These are phyloP conservation scores for Euura lappo DNA, from an alignment of 1,140 invertebrate genomes.

Conservation along the genomic window DNA sequence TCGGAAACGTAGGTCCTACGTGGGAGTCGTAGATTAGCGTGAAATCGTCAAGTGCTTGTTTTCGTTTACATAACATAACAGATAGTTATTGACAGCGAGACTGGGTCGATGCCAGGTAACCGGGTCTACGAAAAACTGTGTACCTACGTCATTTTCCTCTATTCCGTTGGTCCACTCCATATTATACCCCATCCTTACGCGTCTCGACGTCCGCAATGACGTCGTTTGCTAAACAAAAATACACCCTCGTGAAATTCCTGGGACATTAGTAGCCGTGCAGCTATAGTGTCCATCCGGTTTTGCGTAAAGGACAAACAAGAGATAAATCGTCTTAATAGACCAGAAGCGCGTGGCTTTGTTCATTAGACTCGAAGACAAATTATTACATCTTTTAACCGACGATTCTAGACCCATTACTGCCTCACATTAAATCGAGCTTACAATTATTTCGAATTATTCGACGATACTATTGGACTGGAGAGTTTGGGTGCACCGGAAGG, in stretches of 20 bases:
- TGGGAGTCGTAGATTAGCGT: not conserved
- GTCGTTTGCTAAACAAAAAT: not conserved
- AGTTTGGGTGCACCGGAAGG: too few species aligned
- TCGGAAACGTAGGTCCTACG: not conserved
- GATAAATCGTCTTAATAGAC: not conserved
- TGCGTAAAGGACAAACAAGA: not conserved
- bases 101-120: not conserved
- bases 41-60: not conserved
- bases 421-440: too few species aligned
- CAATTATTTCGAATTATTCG: too few species aligned
- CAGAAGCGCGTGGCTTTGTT: too few species aligned
- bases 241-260: not conserved
- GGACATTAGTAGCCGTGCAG: not conserved
- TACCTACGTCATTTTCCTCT: not conserved
- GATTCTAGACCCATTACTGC: too few species aligned
- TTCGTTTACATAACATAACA: not conserved
- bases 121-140: not conserved
- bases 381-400: too few species aligned
- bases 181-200: not conserved
- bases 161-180: not conserved
- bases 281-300: not conserved
- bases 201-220: not conserved
- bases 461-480: too few species aligned
- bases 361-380: too few species aligned
- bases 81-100: not conserved